phyloP scores from a whole-genome alignment of 2,113 vertebrate genomes.

The Empidonax alnorum region DNA sequence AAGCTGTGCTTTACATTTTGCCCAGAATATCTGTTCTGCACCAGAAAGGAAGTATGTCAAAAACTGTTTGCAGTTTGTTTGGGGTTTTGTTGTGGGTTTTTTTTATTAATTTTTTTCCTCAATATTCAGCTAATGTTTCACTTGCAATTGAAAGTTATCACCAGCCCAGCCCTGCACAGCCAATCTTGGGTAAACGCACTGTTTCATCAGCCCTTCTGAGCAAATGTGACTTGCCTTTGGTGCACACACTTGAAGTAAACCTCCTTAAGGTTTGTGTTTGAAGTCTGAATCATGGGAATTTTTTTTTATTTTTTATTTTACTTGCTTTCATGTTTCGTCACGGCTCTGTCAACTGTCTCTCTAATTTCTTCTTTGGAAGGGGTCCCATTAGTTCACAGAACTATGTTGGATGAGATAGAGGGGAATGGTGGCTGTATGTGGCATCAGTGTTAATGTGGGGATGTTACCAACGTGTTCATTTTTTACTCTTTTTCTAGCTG shows the following conservation, averaged over 20 bases:
- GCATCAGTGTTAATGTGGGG: fast-evolving
- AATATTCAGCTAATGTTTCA: background rate
- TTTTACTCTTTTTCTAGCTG: background rate
- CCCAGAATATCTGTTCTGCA: background rate
- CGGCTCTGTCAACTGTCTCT: background rate
- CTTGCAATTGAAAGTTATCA: background rate
- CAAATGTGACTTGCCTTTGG: background rate
- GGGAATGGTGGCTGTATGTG: background rate
- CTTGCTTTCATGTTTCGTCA: background rate
- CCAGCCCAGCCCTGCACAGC: background rate
- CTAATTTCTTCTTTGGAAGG: background rate
- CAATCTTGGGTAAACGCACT: background rate
- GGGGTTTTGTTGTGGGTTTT: background rate
- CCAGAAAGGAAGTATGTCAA: background rate
- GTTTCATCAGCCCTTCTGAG: background rate
- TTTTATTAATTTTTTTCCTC: background rate
- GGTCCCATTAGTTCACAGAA: background rate
- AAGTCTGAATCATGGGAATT: background rate
- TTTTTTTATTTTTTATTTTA: background rate
- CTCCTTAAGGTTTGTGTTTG: background rate
- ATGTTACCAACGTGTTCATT: background rate
- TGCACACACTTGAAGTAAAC: background rate
- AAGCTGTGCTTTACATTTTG: background rate
- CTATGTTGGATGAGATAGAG: background rate
- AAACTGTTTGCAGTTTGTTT: background rate